Evolutionary conservation across 2,797 vertebrate species (phyloP).

Genomic region (Hippocampus kuda): DNA sequence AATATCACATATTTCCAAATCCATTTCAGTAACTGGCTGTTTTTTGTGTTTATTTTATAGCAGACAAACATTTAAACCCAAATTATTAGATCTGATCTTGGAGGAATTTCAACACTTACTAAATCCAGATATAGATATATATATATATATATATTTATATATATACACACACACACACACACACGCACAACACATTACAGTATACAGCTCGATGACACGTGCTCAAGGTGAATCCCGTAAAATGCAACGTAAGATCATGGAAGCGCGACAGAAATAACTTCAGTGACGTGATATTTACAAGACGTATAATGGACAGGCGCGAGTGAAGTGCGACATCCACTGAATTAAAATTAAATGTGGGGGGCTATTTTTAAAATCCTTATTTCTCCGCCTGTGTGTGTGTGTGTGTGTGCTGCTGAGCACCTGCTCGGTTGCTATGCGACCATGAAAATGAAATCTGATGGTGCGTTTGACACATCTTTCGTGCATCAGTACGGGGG

Average conservation of each 20-base stretch:
- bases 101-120: no score
- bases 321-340: background rate
- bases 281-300: background rate
- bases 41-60: no score
- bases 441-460: background rate
- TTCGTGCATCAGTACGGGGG: background rate
- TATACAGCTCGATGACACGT: no score
- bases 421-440: background rate
- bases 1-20: no score
- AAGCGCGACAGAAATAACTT: background rate
- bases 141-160: no score
- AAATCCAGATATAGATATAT: no score
- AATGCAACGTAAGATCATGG: background rate
- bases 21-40: no score
- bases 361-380: background rate
- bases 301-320: background rate
- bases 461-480: background rate
- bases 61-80: no score
- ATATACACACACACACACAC: no score
- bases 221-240: no score
- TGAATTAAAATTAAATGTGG: background rate
- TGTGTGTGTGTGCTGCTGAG: background rate
- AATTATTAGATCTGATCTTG: no score
- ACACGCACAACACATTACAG: no score
- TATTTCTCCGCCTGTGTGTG: background rate